Base-by-base conservation (phyloP, 2,113 vertebrate genomes). In the Eupsittula cactorum region DNA sequence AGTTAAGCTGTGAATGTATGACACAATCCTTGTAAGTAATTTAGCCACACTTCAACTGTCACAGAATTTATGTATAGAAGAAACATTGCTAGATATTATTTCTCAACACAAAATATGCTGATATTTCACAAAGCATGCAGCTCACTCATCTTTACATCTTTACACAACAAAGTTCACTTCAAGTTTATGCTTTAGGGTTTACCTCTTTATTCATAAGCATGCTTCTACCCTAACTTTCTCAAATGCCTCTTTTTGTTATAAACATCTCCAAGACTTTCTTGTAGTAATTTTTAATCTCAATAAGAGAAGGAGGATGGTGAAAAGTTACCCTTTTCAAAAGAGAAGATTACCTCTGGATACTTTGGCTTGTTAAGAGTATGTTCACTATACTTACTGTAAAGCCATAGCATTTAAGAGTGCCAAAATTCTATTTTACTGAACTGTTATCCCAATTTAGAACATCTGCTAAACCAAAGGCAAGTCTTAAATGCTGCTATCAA, bases 91-190 rank as follows among this genome's bases (percentile, higher is more conserved):
- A 46, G 71, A 49, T 64, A 77, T 33, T 29, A 73, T 49, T 87
- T 82, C 42, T 60, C 71, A 57, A 78, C 55, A 86, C 57, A 75
- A 68, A 71, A 69, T 35, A 67, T 14, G 39, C 73, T 52, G 31
- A 59, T 70, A 84, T 90, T 64, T 68, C 86, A 95, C 64, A 86
- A 18, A 75, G 64, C 88, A 81, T 86, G 89, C 89, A 93, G 69
- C 35, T 78, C 37, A 33, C 31, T 92, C 6, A 1, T 63, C 91
- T 88, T 86, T 10, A 86, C 31, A 23, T 3, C 2, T 17, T 42
- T 60, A 42, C 68, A 81, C 0, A 0, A 80, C 49, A 71, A 52
- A 81, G 28, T 77, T 17, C 63, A 50, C 50, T 81, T 81, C 46
- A 67, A 67, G 50, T 81, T 69, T 74, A 69, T 42, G 79, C 59